Evolutionary conservation across 2,797 vertebrate species (phyloP).

Genomic region (Pipistrellus pygmaeus): DNA sequence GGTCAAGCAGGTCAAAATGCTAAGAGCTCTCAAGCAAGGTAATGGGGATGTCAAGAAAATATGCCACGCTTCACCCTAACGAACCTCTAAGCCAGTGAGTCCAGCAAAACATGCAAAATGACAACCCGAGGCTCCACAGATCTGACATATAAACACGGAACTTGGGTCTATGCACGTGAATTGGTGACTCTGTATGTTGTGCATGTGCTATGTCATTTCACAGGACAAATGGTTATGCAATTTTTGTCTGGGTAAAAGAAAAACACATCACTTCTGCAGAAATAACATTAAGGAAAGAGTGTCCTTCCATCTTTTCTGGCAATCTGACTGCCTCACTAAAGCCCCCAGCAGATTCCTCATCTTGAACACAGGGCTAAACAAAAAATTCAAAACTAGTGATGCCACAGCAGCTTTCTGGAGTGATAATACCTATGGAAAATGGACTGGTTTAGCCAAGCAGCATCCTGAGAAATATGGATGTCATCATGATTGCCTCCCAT

Average conservation of each 20-base stretch:
- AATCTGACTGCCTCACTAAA: not conserved
- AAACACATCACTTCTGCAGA: not conserved
- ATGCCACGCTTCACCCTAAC: not conserved
- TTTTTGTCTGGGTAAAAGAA: not conserved
- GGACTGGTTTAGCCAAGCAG: not conserved
- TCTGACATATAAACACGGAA: not conserved
- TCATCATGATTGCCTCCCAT: not conserved
- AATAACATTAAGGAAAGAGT: constrained; percentile 15
- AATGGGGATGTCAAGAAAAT: not conserved
- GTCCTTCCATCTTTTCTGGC: not conserved
- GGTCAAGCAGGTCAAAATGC: not conserved
- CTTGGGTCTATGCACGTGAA: fast-evolving
- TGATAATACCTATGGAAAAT: constrained; percentile 55
- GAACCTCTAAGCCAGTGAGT: not conserved
- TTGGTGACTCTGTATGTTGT: no score
- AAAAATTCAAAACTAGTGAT: constrained; percentile 27
- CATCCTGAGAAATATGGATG: not conserved
- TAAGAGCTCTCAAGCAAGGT: not conserved
- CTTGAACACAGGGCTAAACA: constrained; percentile 47
- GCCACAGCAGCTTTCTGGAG: not conserved
- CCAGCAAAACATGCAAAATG: not conserved
- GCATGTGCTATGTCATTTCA: not conserved
- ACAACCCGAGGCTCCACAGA: not conserved
- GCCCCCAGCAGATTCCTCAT: constrained; percentile 6
- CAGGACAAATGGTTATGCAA: not conserved